Percentiles rank a stretch among this genome's conserved stretches.
Evolutionary conservation across 2,113 vertebrate species (phyloP).

Genomic region (Spea multiplicata): DNA sequence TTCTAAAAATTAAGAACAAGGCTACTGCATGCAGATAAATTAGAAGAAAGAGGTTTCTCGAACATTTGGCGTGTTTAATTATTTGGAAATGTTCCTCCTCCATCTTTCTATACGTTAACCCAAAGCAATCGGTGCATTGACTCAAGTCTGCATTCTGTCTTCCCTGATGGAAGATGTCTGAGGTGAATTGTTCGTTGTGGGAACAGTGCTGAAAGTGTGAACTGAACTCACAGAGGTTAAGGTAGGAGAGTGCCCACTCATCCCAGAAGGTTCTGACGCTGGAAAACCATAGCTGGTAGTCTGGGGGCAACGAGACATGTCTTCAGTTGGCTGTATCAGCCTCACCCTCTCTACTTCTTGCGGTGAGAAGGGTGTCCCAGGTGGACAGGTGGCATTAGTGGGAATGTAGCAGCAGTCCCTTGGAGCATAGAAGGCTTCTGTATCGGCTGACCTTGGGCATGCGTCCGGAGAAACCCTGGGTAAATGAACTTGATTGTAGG

Average conservation of each 20-base stretch:
- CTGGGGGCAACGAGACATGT: slow-evolving; percentile 28
- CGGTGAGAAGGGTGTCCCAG: slow-evolving; percentile 12
- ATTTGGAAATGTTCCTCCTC: background rate
- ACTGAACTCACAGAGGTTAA: slow-evolving; percentile 40
- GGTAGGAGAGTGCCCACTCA: slow-evolving; percentile 45
- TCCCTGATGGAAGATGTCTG: slow-evolving; percentile 59
- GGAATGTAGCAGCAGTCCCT: slow-evolving; percentile 52
- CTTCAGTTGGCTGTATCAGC: slow-evolving; percentile 8
- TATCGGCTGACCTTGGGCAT: slow-evolving; percentile 50
- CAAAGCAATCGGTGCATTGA: background rate
- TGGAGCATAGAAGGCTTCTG: slow-evolving; percentile 35
- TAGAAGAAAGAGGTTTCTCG: too few relatives aligned
- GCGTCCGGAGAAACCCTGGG: slow-evolving; percentile 55
- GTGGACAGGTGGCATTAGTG: slow-evolving; percentile 24
- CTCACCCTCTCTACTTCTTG: slow-evolving; percentile 18
- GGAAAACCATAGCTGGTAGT: slow-evolving; percentile 39
- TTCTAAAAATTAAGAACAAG: too few relatives aligned
- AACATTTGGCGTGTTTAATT: too few relatives aligned
- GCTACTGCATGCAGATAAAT: too few relatives aligned
- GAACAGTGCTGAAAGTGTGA: slow-evolving; percentile 49
- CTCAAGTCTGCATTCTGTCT: slow-evolving; percentile 18
- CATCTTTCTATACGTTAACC: background rate
- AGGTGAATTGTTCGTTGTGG: slow-evolving; percentile 36
- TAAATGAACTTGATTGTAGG: slow-evolving; percentile 53
- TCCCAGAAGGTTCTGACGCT: slow-evolving; percentile 42